Conservation (phyloP, 2,797 vertebrate species). For the Euthynnus affinis region DNA sequence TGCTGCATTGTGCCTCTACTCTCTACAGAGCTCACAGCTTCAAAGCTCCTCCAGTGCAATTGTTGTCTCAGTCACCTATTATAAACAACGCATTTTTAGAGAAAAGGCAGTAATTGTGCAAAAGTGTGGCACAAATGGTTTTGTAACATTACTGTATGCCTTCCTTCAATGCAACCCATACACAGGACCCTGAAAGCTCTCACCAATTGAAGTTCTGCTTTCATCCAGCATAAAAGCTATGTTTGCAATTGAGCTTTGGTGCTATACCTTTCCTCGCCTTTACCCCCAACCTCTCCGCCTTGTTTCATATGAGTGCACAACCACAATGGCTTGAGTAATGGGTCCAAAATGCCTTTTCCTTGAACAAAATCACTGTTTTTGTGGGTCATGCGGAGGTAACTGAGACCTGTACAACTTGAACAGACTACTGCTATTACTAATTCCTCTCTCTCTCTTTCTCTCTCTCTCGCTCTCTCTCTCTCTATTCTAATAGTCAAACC, state of each 20-base stretch:
- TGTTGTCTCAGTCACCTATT: conserved; percentile 84
- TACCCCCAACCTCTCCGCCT: conserved; percentile 68
- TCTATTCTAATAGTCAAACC: conserved; percentile 67
- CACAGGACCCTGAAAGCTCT: conserved; percentile 81
- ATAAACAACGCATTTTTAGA: conserved; percentile 84
- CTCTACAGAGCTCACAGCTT: conserved; percentile 70
- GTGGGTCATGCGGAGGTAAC: conserved; percentile 72
- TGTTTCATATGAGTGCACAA: conserved; percentile 81
- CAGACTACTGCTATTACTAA: conserved; percentile 73
- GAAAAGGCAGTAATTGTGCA: conserved; percentile 84
- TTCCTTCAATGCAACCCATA: conserved; percentile 79
- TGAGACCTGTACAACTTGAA: conserved; percentile 70
- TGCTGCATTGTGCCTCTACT: conserved; percentile 69
- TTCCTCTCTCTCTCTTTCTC: conserved; percentile 33
- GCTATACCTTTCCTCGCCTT: conserved; percentile 78
- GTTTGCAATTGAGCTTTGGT: conserved; percentile 82
- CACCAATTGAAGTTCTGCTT: conserved; percentile 84
- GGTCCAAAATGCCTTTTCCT: conserved; percentile 79
- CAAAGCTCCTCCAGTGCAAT: conserved; percentile 81
- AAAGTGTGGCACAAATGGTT: conserved; percentile 85
- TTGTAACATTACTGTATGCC: conserved; percentile 83
- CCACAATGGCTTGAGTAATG: conserved; percentile 80
- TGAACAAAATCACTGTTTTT: conserved; percentile 78
- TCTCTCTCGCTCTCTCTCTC: conserved; percentile 46
- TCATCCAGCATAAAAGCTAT: conserved; percentile 85